phyloP scores from a whole-genome alignment of 2,113 vertebrate species.

The Misgurnus mizolepis region DNA sequence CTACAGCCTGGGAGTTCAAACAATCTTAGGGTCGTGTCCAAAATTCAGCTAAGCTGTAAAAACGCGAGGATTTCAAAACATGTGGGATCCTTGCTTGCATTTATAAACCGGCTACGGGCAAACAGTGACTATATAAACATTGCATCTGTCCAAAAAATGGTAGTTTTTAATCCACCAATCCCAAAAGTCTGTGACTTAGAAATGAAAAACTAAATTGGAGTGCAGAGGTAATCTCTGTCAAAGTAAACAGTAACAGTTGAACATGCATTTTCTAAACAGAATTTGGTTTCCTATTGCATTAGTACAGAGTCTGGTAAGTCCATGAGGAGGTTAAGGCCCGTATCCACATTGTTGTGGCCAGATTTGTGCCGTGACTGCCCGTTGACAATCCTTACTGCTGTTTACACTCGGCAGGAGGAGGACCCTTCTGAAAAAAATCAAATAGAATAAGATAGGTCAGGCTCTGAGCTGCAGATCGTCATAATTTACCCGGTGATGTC shows the following conservation, averaged over 20 bases:
- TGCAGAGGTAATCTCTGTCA: constrained; percentile 73
- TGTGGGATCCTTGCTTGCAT: background rate
- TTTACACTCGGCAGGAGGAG: constrained; percentile 96
- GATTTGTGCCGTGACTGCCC: constrained; percentile 65
- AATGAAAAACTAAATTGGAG: constrained; percentile 31
- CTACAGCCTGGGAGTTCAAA: constrained; percentile 33
- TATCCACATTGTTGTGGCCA: constrained; percentile 42
- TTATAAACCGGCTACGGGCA: background rate
- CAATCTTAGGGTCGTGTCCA: constrained; percentile 15
- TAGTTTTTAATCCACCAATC: background rate
- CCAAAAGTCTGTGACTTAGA: background rate
- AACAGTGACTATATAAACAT: background rate
- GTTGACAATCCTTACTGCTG: constrained; percentile 85
- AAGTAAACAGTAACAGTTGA: constrained; percentile 68
- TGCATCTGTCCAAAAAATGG: background rate
- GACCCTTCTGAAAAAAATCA: constrained; percentile 80
- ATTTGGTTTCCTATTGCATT: constrained; percentile 53
- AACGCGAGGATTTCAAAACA: constrained; percentile 19
- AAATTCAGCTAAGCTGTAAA: constrained; percentile 12
- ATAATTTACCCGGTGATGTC: background rate
- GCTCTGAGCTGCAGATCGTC: background rate
- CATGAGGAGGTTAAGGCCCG: constrained; percentile 65
- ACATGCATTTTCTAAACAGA: constrained; percentile 81
- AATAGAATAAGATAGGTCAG: background rate
- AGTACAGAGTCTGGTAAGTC: constrained; percentile 36